These are phyloP conservation scores for Ibidorhyncha struthersii DNA, from an alignment of 2,113 vertebrate genomes.

Conservation along the genomic window DNA sequence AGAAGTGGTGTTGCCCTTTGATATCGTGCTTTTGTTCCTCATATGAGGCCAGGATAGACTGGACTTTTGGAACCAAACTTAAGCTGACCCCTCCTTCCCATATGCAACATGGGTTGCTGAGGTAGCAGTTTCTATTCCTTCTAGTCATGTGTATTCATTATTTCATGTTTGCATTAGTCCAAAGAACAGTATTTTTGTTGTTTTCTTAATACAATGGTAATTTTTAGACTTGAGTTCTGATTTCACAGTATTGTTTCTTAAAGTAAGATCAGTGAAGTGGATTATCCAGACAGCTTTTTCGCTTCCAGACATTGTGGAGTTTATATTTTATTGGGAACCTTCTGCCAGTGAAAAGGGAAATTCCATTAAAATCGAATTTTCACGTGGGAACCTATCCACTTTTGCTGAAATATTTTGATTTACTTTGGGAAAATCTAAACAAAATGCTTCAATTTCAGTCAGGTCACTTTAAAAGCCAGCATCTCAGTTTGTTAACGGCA, in stretches of 20 bases:
- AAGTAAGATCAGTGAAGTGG: background rate
- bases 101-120: background rate
- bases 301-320: background rate
- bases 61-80: background rate
- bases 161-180: background rate
- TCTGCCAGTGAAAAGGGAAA: background rate
- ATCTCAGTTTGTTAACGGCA: background rate
- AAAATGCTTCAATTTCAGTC: background rate
- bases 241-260: conserved; percentile 7
- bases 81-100: background rate
- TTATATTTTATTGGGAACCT: background rate
- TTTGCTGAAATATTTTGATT: background rate
- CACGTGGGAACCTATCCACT: background rate
- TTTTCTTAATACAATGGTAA: background rate
- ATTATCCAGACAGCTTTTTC: background rate
- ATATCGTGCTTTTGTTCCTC: background rate
- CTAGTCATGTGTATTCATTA: background rate
- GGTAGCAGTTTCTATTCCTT: background rate
- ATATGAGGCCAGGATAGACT: background rate
- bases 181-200: background rate
- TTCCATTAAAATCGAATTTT: background rate
- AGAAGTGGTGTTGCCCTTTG: background rate
- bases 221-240: background rate
- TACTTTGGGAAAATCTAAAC: background rate
- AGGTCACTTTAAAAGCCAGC: background rate